phyloP scores from a whole-genome alignment of 2,797 vertebrate genomes.

The Todus mexicanus region DNA sequence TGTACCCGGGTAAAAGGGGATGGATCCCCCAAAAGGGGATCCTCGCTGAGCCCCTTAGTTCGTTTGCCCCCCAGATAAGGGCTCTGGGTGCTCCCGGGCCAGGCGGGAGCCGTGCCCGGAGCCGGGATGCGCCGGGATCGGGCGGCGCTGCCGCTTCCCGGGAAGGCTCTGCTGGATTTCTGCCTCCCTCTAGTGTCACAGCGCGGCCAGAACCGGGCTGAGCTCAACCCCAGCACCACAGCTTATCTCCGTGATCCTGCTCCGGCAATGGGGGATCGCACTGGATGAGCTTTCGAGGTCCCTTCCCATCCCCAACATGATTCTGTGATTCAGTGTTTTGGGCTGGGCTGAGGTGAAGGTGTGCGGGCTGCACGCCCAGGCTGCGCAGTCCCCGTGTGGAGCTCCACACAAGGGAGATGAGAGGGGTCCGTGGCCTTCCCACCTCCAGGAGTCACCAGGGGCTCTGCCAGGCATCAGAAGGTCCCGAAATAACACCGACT shows the following conservation, averaged over 20 bases:
- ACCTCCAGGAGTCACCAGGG: neutral
- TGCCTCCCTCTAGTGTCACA: constrained; percentile 9
- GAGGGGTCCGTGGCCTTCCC: rapidly evolving
- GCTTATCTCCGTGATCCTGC: too few relatives aligned
- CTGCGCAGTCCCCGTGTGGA: neutral
- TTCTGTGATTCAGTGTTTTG: too few relatives aligned
- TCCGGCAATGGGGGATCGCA: too few relatives aligned
- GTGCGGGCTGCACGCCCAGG: neutral
- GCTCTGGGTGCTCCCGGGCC: neutral
- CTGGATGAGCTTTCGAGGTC: too few relatives aligned
- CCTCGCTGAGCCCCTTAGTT: neutral
- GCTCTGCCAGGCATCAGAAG: neutral
- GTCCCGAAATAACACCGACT: rapidly evolving
- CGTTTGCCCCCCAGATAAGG: rapidly evolving
- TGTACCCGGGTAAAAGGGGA: neutral
- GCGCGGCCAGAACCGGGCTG: too few relatives aligned
- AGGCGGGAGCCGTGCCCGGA: neutral
- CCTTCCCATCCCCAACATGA: too few relatives aligned
- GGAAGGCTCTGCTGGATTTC: neutral
- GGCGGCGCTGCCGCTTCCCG: neutral
- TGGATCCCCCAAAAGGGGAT: rapidly evolving
- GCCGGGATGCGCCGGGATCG: neutral
- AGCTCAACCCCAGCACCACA: too few relatives aligned
- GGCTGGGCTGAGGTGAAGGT: neutral
- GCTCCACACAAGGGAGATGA: rapidly evolving